Evolutionary conservation across 92 coral and sea anemone genomes (phyloP), one percentile per base, ranked within the genome.

Genomic region (Epizoanthus fatuus): DNA sequence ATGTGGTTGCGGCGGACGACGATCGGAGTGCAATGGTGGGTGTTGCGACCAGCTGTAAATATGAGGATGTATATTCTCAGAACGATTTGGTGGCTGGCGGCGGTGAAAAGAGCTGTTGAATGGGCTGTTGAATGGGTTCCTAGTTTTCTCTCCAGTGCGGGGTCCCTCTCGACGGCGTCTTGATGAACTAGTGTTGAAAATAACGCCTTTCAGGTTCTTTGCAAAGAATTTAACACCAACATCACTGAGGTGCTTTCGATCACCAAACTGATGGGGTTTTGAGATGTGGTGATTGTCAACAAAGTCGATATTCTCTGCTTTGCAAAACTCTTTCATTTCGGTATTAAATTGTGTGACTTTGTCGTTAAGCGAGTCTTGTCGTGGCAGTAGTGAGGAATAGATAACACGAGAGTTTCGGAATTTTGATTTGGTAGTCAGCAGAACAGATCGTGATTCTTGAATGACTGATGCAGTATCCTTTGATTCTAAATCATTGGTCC

Each of bases 321-420:
- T 68, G 63, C 90, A 86, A 37, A 78, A 57, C 20, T 69, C 66
- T 29, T 78, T 35, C 45, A 86, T 49, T 60, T 79, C 80, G 0
- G 66, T 51, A 72, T 87, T 87, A 45, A 87, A 58, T 72, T 72
- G 54, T 16, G 12, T 55, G 7, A 87, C 86, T 44, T 81, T 59
- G 32, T 58, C 81, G 55, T 80, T 84, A 54, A 80, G 70, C 3
- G 52, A 16, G 70, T 87, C 91, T 74, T 87, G 91, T 15, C 87
- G 64, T 80, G 91, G 86, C n/a, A 87, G 70, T 29, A 87, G 45
- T 9, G 91, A 80, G 10, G 91, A 87, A 47, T 87, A 87, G 20
- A 87, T 72, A 25, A 87, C 58, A 10, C 82, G 75, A 69, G 74
- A 69, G 74, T 72, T 72, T 49, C 13, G 58, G 56, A 32, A 75